Percentiles rank a stretch among this genome's conserved stretches.
phyloP scores from a whole-genome alignment of 1,140 invertebrate species.

The Anoplophora glabripennis region DNA sequence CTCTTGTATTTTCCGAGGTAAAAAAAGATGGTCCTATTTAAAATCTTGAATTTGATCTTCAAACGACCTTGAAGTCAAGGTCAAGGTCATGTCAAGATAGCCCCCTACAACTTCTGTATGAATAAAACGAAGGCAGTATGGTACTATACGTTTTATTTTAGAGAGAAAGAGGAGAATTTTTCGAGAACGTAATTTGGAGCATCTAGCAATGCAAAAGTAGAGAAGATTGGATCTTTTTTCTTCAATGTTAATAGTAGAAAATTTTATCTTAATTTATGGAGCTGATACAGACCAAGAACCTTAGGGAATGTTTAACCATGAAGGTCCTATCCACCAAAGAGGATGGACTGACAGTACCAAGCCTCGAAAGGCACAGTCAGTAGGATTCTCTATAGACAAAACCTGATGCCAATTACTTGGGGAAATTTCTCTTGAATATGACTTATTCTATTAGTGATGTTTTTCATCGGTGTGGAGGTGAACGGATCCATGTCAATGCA shows the following conservation, averaged over 20 bases:
- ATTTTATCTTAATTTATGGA: neutral
- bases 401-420: constrained; percentile 39
- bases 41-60: no score
- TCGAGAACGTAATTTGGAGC: neutral
- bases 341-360: neutral
- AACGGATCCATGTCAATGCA: no score
- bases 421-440: neutral
- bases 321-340: constrained; percentile 15
- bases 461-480: no score
- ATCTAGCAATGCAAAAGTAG: no score
- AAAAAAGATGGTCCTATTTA: no score
- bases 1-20: no score
- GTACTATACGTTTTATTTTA: constrained; percentile 6
- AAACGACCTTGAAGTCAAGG: no score
- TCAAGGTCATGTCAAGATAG: no score
- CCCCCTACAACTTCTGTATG: no score
- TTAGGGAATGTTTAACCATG: neutral
- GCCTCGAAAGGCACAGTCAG: constrained; percentile 41
- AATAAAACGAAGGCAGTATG: constrained; percentile 4
- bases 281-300: neutral
- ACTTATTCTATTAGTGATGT: neutral
- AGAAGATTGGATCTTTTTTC: no score
- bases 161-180: constrained; percentile 2
- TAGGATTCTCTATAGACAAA: constrained; percentile 40
- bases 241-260: no score